Evolutionary conservation across 2,113 vertebrate species (phyloP).

Genomic region (Microcebus jonahi): DNA sequence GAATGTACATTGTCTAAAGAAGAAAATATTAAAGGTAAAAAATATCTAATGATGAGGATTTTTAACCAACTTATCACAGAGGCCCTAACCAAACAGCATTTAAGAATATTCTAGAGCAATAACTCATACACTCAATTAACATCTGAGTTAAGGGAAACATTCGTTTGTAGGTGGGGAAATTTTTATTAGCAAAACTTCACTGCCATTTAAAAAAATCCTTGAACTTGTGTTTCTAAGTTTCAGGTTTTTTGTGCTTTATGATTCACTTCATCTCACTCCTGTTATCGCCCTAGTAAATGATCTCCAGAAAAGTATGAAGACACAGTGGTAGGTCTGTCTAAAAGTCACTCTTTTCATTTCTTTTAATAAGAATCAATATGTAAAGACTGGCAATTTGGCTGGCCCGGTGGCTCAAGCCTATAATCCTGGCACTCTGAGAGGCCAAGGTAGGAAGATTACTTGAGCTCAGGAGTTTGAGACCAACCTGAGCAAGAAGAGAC

Average conservation of each 20-base stretch:
- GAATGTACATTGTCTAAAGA: not conserved
- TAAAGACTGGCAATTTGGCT: not conserved
- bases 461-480: too few relatives aligned
- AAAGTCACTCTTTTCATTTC: not conserved
- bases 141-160: not conserved
- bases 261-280: not conserved
- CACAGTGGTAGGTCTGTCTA: too few relatives aligned
- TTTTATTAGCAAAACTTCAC: conserved; percentile 12
- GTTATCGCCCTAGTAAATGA: not conserved
- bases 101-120: not conserved
- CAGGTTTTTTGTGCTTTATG: not conserved
- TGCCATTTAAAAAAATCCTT: not conserved
- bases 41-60: not conserved
- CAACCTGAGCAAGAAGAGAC: too few relatives aligned
- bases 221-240: not conserved
- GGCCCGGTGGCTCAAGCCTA: too few relatives aligned
- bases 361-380: not conserved
- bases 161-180: conserved; percentile 20
- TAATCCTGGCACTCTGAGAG: too few relatives aligned
- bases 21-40: not conserved
- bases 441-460: too few relatives aligned
- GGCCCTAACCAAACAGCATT: not conserved
- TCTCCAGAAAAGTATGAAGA: not conserved
- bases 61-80: not conserved
- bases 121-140: not conserved